Evolutionary conservation across 2,797 vertebrate genomes (phyloP).

Genomic region (Mormyrops boulengeri): DNA sequence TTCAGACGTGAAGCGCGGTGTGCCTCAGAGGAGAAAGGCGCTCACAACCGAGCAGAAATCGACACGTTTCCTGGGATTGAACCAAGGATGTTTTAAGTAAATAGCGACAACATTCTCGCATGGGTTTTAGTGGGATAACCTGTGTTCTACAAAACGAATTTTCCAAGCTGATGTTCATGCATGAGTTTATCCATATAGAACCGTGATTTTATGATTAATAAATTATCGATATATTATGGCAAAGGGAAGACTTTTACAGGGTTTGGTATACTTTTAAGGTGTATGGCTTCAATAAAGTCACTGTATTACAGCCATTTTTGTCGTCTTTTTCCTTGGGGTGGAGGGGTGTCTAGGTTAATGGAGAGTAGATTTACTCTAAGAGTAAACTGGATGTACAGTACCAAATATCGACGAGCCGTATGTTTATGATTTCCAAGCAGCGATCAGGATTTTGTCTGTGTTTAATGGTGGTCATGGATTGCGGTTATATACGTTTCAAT

Average conservation of each 20-base stretch:
- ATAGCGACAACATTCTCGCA: background rate
- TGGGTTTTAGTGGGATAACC: background rate
- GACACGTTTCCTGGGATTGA: background rate
- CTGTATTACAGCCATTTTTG: background rate
- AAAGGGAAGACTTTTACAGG: background rate
- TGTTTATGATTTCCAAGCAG: background rate
- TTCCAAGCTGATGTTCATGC: background rate
- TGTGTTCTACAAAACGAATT: background rate
- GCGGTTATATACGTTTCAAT: background rate
- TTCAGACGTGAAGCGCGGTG: slow-evolving; percentile 27
- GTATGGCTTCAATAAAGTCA: background rate
- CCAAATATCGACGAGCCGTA: background rate
- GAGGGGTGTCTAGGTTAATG: background rate
- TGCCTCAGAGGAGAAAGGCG: background rate
- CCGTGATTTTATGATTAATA: background rate
- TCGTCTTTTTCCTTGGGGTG: background rate
- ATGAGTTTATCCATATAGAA: background rate
- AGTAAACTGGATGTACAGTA: background rate
- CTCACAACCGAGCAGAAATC: background rate
- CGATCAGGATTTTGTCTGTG: background rate
- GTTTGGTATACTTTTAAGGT: background rate
- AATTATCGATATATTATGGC: background rate
- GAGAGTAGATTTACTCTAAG: background rate
- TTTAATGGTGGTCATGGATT: background rate
- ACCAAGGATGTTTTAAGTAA: background rate